These are phyloP conservation scores for Ophonus ardosiacus DNA, from an alignment of 2,888 invertebrate genomes.

Conservation along the genomic window DNA sequence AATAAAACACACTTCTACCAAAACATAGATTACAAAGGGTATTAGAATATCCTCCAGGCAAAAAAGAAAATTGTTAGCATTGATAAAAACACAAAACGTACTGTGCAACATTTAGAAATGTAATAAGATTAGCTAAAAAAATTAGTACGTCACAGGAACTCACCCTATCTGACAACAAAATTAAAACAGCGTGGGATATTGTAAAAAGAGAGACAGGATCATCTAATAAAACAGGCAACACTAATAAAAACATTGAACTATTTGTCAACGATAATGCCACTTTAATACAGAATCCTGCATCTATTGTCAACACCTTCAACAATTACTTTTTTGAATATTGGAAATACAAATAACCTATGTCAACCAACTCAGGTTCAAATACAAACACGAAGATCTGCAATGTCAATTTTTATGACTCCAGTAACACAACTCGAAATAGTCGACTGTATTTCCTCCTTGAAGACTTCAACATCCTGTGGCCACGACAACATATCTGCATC, in stretches of 20 bases:
- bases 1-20: neutral
- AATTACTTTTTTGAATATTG: neutral
- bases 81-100: neutral
- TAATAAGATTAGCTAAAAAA: conserved; percentile 7
- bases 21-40: too few species aligned
- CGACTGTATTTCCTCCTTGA: neutral
- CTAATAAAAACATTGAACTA: neutral
- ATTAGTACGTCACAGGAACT: neutral
- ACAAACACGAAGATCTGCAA: neutral
- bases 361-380: neutral
- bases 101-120: neutral
- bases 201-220: neutral
- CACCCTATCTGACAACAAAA: neutral
- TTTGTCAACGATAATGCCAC: neutral
- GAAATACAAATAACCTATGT: neutral
- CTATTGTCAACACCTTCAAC: neutral
- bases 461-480: neutral
- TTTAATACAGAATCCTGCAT: neutral
- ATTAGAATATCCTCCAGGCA: neutral
- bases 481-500: neutral
- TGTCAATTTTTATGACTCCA: neutral
- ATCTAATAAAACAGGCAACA: neutral
- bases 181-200: neutral
- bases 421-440: neutral
- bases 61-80: neutral